A percentile compares a stretch with the other conserved stretches of the same genome.
These are phyloP conservation scores for Drosophila putrida DNA, from an alignment of 2,888 invertebrate species.

Conservation along the genomic window DNA sequence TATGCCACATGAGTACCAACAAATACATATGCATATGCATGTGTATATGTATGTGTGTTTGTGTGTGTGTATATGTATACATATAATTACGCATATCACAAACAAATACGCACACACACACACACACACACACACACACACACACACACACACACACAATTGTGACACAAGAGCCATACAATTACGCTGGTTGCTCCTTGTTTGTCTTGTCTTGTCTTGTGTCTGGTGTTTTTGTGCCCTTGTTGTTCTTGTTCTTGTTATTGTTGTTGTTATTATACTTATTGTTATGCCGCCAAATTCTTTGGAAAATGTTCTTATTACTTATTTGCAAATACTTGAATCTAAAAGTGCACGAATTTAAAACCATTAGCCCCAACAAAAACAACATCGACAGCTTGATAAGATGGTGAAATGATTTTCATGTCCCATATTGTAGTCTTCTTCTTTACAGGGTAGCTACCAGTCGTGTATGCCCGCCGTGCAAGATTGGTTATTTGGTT, in stretches of 20 bases:
- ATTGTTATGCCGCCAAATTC: constrained; percentile 56
- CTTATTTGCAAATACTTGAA: constrained; percentile 63
- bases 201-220: constrained; percentile 45
- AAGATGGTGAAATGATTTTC: not conserved
- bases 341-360: constrained; percentile 24
- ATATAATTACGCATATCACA: constrained; percentile 61
- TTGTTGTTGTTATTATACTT: not conserved
- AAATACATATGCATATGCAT: constrained; percentile 14
- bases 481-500: constrained; percentile 14
- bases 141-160: constrained; percentile 24
- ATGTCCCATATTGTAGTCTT: not conserved
- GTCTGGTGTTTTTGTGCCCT: constrained; percentile 14
- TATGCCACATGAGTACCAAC: constrained; percentile 23
- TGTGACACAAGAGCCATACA: constrained; percentile 55
- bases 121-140: constrained; percentile 6
- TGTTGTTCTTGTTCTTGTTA: not conserved
- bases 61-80: constrained; percentile 12
- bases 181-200: constrained; percentile 58
- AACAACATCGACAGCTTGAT: constrained; percentile 15
- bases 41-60: not conserved
- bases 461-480: constrained; percentile 1
- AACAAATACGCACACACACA: constrained; percentile 24
- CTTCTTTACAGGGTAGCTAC: not conserved
- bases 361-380: constrained; percentile 16
- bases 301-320: constrained; percentile 37